Conservation (phyloP, 2,888 invertebrate species). For the Crepidodera aurea region DNA sequence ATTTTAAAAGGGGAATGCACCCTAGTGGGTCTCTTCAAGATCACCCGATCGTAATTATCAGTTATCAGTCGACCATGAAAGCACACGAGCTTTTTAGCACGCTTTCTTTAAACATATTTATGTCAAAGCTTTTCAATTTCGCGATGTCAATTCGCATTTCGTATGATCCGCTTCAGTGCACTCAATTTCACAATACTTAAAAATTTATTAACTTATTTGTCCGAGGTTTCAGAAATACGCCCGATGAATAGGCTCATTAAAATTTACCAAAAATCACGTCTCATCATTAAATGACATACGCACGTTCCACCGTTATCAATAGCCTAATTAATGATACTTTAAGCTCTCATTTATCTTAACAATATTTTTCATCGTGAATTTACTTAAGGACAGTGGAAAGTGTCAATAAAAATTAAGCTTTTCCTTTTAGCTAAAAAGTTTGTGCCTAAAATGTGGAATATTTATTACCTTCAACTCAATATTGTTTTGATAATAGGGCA, state of each 20-base stretch:
- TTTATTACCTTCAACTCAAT: no score
- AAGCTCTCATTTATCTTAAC: background rate
- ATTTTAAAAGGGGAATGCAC: constrained; percentile 55
- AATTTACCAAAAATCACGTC: constrained; percentile 16
- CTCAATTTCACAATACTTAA: constrained; percentile 45
- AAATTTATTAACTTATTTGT: constrained; percentile 35
- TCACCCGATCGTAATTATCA: constrained; percentile 63
- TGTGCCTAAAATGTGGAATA: no score
- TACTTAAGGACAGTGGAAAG: no score
- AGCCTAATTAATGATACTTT: background rate
- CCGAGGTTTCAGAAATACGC: constrained; percentile 20
- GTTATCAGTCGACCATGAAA: constrained; percentile 60
- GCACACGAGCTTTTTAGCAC: constrained; percentile 60
- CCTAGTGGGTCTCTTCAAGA: constrained; percentile 59
- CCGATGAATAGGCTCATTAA: constrained; percentile 19
- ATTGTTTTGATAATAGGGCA: no score
- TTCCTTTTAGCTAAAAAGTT: no score
- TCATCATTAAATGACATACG: constrained; percentile 15
- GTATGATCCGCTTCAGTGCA: constrained; percentile 51
- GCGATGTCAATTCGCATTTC: constrained; percentile 57
- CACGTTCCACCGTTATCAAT: background rate
- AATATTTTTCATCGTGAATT: background rate
- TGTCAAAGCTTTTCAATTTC: constrained; percentile 60
- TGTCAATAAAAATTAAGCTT: no score
- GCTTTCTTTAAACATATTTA: constrained; percentile 61